Evolutionary conservation across 2,888 invertebrate species (phyloP).

Genomic region (Zygothrica quintamaculata): DNA sequence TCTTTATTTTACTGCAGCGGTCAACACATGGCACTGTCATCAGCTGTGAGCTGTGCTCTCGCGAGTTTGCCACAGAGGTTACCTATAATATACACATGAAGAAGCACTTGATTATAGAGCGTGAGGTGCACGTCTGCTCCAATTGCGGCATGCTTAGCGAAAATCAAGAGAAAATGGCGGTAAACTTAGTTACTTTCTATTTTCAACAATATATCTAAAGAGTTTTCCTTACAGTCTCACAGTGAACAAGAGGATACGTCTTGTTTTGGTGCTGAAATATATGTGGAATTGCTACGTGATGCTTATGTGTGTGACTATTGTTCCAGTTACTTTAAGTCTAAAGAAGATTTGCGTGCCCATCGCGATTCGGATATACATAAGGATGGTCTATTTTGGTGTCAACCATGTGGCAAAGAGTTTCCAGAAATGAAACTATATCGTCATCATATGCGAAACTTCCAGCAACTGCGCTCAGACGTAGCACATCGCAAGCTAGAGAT

Average conservation of each 20-base stretch:
- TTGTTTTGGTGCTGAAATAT: slow-evolving; percentile 49
- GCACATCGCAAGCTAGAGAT: slow-evolving; percentile 60
- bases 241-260: slow-evolving; percentile 15
- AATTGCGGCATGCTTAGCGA: slow-evolving; percentile 77
- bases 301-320: slow-evolving; percentile 82
- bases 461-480: slow-evolving; percentile 44
- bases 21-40: slow-evolving; percentile 53
- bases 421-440: slow-evolving; percentile 67
- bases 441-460: slow-evolving; percentile 65
- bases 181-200: slow-evolving; percentile 26
- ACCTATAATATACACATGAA: slow-evolving; percentile 74
- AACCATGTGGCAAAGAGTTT: slow-evolving; percentile 62
- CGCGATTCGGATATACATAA: slow-evolving; percentile 68
- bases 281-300: slow-evolving; percentile 53
- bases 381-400: slow-evolving; percentile 67
- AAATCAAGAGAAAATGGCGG: slow-evolving; percentile 56
- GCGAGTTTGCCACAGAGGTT: slow-evolving; percentile 67
- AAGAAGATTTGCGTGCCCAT: slow-evolving; percentile 69
- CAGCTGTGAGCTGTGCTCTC: slow-evolving; percentile 75
- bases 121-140: slow-evolving; percentile 69
- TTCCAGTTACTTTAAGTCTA: slow-evolving; percentile 71
- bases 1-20: slow-evolving; percentile 36
- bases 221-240: slow-evolving; percentile 31
- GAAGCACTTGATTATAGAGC: slow-evolving; percentile 72
- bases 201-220: no score